phyloP scores from a whole-genome alignment of 92 coral and sea anemone genomes.

The Pocillopora meandrina region DNA sequence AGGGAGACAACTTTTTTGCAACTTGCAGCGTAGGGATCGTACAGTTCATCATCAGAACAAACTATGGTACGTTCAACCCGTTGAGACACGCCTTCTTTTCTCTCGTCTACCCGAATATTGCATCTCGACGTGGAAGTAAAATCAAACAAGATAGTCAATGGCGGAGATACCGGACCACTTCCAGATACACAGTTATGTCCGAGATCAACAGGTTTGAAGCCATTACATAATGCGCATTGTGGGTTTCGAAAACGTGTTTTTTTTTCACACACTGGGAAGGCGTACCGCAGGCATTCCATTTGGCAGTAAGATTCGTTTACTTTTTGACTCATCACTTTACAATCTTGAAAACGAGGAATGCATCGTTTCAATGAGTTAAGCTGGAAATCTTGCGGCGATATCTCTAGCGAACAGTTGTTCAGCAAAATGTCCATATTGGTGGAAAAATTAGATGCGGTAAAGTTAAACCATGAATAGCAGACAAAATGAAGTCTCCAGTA shows the following conservation, averaged over 20 bases:
- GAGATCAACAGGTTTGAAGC: slow-evolving; percentile 18
- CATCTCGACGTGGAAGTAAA: slow-evolving; percentile 47
- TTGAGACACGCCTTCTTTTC: neutral
- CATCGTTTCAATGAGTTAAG: slow-evolving; percentile 35
- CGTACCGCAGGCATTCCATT: slow-evolving; percentile 34
- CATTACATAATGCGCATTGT: slow-evolving; percentile 56
- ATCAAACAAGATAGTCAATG: slow-evolving; percentile 60
- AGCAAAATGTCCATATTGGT: neutral
- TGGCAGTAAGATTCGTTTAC: slow-evolving; percentile 19
- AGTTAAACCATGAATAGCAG: slow-evolving; percentile 9
- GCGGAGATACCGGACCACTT: slow-evolving; percentile 10
- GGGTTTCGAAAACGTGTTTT: slow-evolving; percentile 41
- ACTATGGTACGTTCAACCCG: neutral
- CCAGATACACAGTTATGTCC: neutral
- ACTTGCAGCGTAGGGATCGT: slow-evolving; percentile 49
- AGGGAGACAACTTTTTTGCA: slow-evolving; percentile 34
- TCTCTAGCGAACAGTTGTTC: slow-evolving; percentile 15
- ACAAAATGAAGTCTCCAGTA: slow-evolving; percentile 44
- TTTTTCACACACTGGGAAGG: slow-evolving; percentile 48
- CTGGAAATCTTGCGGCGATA: neutral
- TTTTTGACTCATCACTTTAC: neutral
- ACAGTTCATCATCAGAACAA: slow-evolving; percentile 41
- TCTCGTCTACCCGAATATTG: slow-evolving; percentile 10
- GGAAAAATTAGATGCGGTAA: neutral
- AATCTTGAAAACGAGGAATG: slow-evolving; percentile 48